Conservation (phyloP, 2,797 vertebrate species). For the Prionace glauca region DNA sequence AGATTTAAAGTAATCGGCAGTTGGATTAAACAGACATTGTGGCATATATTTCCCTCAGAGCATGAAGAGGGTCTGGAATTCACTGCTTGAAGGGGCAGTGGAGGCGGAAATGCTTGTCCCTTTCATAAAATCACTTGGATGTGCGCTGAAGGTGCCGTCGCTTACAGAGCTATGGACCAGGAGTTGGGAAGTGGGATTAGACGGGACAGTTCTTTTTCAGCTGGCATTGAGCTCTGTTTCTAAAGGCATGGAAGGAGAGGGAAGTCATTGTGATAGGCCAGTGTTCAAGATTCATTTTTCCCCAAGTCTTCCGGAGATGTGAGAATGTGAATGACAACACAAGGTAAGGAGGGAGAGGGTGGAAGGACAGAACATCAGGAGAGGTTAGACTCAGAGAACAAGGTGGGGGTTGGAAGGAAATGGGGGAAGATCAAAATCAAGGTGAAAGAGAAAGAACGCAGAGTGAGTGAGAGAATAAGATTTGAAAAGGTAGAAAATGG, state of each 20-base stretch:
- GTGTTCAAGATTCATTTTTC: neutral
- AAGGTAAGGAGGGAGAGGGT: neutral
- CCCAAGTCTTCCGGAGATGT: neutral
- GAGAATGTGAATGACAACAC: too few relatives aligned
- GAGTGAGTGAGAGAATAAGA: neutral
- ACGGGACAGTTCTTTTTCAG: too few relatives aligned
- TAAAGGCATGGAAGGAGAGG: neutral
- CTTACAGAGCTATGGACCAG: too few relatives aligned
- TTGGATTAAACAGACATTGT: neutral
- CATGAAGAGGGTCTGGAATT: neutral
- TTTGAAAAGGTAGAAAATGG: neutral
- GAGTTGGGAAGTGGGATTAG: neutral
- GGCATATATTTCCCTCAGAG: neutral
- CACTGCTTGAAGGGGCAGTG: neutral
- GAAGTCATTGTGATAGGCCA: neutral
- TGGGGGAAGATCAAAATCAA: too few relatives aligned
- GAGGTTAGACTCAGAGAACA: neutral
- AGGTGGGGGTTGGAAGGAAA: neutral
- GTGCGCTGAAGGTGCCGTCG: neutral
- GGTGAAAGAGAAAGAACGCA: too few relatives aligned
- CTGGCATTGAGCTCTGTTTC: neutral
- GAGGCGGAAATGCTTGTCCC: neutral
- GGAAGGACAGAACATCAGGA: too few relatives aligned
- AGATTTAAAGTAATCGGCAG: neutral
- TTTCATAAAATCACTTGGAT: neutral